These are phyloP conservation scores for Cephus rjabovi DNA, from an alignment of 2,888 invertebrate species.

Conservation along the genomic window DNA sequence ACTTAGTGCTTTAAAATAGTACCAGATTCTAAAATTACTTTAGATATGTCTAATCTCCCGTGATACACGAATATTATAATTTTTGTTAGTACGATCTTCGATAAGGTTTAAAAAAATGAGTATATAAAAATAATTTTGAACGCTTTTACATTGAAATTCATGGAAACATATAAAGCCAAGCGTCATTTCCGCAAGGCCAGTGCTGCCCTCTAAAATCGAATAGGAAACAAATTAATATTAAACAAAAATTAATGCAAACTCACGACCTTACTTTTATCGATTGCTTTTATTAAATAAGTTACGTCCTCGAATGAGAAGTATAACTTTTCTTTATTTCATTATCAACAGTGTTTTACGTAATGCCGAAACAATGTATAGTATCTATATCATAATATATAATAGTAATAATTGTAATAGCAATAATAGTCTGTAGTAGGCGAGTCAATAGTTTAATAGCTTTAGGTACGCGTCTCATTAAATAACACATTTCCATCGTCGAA, in stretches of 20 bases:
- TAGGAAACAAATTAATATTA: neutral
- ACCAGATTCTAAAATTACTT: neutral
- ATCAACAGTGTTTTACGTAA: constrained; percentile 58
- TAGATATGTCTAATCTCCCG: neutral
- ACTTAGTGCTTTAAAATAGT: neutral
- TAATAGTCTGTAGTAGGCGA: constrained; percentile 56
- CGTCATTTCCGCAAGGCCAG: neutral
- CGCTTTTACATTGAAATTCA: neutral
- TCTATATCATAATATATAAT: constrained; percentile 47
- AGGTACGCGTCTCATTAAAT: constrained; percentile 42
- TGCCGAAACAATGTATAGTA: constrained; percentile 57
- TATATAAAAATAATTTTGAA: neutral
- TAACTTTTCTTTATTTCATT: constrained; percentile 59
- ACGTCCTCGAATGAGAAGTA: constrained; percentile 44
- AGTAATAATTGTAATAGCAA: constrained; percentile 53
- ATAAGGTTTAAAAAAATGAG: neutral
- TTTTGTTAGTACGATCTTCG: neutral
- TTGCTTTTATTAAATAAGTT: neutral
- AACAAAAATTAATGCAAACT: neutral
- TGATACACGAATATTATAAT: neutral
- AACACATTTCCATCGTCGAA: neutral
- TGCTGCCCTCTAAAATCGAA: neutral
- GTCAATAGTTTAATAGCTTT: constrained; percentile 52
- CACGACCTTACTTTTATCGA: neutral
- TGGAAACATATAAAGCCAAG: neutral